A percentile compares a stretch with the other conserved stretches of the same genome.
These are phyloP conservation scores for Nasua narica DNA, from an alignment of 2,797 vertebrate genomes.

Conservation along the genomic window DNA sequence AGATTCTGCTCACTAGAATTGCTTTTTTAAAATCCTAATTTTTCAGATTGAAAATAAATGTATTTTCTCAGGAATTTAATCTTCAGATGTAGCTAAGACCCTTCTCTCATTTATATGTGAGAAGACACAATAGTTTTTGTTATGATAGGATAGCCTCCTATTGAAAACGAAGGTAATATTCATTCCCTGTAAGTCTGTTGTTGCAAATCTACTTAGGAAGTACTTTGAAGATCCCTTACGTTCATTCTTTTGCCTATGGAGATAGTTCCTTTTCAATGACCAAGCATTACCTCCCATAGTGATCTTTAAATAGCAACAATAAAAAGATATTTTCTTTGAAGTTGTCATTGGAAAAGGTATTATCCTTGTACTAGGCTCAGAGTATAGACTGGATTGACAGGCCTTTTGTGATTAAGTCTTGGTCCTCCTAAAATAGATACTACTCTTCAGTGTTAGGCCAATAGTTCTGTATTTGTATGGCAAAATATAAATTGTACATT, in stretches of 20 bases:
- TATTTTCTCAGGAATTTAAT: conserved; percentile 19
- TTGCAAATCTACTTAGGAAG: conserved; percentile 69
- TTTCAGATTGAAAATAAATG: conserved; percentile 32
- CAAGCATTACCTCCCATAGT: not conserved
- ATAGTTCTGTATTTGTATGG: not conserved
- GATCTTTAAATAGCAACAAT: conserved; percentile 67
- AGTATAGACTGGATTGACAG: not conserved
- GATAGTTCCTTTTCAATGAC: not conserved
- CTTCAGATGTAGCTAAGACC: not conserved
- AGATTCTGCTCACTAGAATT: not conserved
- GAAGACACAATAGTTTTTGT: conserved; percentile 70
- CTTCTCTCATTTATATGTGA: conserved; percentile 65
- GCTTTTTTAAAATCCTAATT: not conserved
- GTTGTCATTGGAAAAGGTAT: conserved; percentile 45
- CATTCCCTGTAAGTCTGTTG: conserved; percentile 71
- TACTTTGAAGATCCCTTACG: conserved; percentile 52
- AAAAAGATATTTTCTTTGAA: not conserved
- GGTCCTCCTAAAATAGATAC: not conserved
- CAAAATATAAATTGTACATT: not conserved
- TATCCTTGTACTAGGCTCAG: conserved; percentile 8
- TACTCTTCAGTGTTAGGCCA: conserved; percentile 28
- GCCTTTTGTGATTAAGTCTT: conserved; percentile 43
- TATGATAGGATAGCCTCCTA: conserved; percentile 52
- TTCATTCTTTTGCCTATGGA: conserved; percentile 19
- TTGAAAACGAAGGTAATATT: conserved; percentile 70